Evolutionary conservation across 2,797 vertebrate genomes (phyloP).

Genomic region (Muscicapa comitata): DNA sequence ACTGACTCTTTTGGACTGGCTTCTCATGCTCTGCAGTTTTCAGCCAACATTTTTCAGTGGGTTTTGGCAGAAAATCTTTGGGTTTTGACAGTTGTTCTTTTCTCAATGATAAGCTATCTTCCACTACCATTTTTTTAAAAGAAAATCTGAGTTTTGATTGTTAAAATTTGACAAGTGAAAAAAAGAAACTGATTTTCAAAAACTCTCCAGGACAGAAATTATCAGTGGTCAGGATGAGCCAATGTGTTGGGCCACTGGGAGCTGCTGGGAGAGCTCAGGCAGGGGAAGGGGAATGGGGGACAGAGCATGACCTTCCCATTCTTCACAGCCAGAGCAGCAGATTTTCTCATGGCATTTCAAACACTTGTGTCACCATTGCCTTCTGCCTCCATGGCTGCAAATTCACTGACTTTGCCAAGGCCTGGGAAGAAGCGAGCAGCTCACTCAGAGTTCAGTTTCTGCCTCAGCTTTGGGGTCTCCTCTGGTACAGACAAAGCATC

Average conservation of each 20-base stretch:
- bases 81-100: slow-evolving; percentile 65
- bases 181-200: background rate
- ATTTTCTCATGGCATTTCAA: background rate
- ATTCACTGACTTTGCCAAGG: background rate
- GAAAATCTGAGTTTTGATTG: background rate
- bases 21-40: background rate
- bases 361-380: background rate
- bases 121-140: background rate
- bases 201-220: background rate
- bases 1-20: slow-evolving; percentile 19
- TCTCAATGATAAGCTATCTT: slow-evolving; percentile 44
- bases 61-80: slow-evolving; percentile 50
- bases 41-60: slow-evolving; percentile 41
- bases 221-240: accelerated
- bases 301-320: background rate
- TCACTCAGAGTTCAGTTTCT: background rate
- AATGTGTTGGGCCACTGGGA: accelerated
- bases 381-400: background rate
- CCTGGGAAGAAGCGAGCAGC: accelerated
- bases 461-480: background rate
- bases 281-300: background rate
- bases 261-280: accelerated
- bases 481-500: background rate
- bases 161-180: background rate
- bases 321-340: background rate